Evolutionary conservation across 1,140 invertebrate species (phyloP).

Genomic region (Maniola jurtina): DNA sequence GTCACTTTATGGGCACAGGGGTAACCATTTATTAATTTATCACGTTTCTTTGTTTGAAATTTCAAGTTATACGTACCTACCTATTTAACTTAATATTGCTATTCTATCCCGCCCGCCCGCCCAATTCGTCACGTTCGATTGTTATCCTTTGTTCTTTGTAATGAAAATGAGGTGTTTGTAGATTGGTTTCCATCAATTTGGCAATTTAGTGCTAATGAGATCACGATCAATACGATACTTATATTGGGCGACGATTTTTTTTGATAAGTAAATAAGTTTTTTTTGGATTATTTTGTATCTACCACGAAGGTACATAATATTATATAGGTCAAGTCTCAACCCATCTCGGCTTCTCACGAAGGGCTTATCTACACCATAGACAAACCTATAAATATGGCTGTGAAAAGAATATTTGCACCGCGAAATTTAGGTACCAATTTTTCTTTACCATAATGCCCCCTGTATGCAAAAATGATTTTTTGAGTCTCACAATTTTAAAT

Average conservation of each 20-base stretch:
- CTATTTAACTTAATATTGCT: neutral
- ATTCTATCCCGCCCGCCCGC: neutral
- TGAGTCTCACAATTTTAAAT: too few relatives aligned
- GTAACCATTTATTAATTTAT: constrained; percentile 15
- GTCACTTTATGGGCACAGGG: constrained; percentile 5
- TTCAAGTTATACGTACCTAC: neutral
- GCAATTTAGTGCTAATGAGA: neutral
- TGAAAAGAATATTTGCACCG: too few relatives aligned
- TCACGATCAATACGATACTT: neutral
- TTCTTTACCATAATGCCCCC: too few relatives aligned
- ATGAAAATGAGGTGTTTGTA: neutral
- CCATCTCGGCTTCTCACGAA: too few relatives aligned
- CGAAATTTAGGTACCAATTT: too few relatives aligned
- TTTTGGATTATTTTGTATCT: neutral
- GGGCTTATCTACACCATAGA: too few relatives aligned
- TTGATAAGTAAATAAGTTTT: neutral
- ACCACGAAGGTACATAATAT: too few relatives aligned
- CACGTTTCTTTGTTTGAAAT: neutral
- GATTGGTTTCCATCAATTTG: constrained; percentile 5
- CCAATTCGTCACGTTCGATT: constrained; percentile 1
- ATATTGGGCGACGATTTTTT: neutral
- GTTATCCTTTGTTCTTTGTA: constrained; percentile 3
- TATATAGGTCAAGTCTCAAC: too few relatives aligned
- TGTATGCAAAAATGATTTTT: too few relatives aligned
- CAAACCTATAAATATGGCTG: too few relatives aligned